phyloP scores from a whole-genome alignment of 92 coral and sea anemone genomes.

The Porites rus region DNA sequence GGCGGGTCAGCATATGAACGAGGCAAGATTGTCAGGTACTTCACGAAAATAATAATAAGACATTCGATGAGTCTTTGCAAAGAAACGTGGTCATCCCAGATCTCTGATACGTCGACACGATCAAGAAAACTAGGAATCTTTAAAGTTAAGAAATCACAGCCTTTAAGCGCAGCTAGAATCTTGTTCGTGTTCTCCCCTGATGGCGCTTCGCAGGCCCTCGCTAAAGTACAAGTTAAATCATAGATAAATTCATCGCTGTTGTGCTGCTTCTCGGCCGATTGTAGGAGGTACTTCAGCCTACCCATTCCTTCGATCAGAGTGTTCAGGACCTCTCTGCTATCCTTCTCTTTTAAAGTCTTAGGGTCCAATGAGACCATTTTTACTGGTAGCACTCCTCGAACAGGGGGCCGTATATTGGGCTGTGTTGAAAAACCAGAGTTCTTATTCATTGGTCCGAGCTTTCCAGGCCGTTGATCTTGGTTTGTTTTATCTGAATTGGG shows the following conservation, averaged over 20 bases:
- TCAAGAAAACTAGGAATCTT: conserved; percentile 19
- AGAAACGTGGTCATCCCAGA: not conserved
- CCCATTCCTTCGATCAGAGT: not conserved
- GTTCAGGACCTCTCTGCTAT: not conserved
- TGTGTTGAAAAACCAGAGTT: not conserved
- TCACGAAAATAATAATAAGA: conserved; percentile 31
- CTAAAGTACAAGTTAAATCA: conserved; percentile 37
- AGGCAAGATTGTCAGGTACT: conserved; percentile 58
- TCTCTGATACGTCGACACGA: not conserved
- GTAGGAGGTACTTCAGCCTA: not conserved
- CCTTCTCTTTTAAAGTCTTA: conserved; percentile 13
- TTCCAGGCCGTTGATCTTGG: conserved; percentile 18
- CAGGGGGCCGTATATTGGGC: not conserved
- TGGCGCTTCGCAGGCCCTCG: conserved; percentile 45
- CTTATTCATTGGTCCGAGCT: not conserved
- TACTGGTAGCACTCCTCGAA: not conserved
- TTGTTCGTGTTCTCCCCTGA: conserved; percentile 17
- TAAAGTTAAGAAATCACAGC: conserved; percentile 9
- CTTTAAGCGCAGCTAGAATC: conserved; percentile 46
- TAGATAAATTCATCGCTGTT: conserved; percentile 23
- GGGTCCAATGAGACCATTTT: not conserved
- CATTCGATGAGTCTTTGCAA: conserved; percentile 2
- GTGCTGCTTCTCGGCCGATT: conserved; percentile 18
- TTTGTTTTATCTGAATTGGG: not conserved
- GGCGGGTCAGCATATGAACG: conserved; percentile 67